Percentiles rank a stretch among this genome's conserved stretches.
Evolutionary conservation across 2,888 invertebrate species (phyloP).

Genomic region (Drosophila demipolita): DNA sequence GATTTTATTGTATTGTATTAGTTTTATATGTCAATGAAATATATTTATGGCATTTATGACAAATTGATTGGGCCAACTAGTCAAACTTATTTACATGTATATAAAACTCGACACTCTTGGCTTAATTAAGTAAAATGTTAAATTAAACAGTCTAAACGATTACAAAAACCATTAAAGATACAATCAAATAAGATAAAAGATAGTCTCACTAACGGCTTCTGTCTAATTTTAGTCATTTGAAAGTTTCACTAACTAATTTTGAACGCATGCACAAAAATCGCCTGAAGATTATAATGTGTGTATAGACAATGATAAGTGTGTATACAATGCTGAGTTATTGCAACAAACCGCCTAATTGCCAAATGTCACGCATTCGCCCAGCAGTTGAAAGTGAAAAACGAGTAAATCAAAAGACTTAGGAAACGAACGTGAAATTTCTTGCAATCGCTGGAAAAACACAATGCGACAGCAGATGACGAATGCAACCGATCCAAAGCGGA

Average conservation of each 20-base stretch:
- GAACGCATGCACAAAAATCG: conserved; percentile 22
- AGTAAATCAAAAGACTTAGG: conserved; percentile 68
- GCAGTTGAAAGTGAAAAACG: conserved; percentile 56
- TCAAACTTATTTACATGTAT: background rate
- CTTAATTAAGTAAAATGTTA: conserved; percentile 6
- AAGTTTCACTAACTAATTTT: conserved; percentile 31
- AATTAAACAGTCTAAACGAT: background rate
- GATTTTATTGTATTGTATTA: conserved; percentile 50
- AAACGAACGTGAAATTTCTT: conserved; percentile 66
- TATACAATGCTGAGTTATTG: conserved; percentile 17
- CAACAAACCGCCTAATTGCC: conserved; percentile 41
- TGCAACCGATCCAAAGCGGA: background rate
- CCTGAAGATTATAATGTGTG: background rate
- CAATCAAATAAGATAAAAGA: background rate
- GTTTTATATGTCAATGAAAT: conserved; percentile 53
- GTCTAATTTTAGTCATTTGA: background rate
- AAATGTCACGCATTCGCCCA: conserved; percentile 56
- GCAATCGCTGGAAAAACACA: conserved; percentile 9
- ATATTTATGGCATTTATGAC: conserved; percentile 43
- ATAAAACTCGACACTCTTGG: background rate
- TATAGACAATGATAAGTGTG: background rate
- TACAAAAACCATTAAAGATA: background rate
- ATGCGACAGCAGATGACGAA: conserved; percentile 53
- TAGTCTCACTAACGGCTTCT: background rate
- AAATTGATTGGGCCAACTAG: conserved; percentile 47